Base-by-base conservation (phyloP, 2,888 invertebrate species). In the Biston stratarius region DNA sequence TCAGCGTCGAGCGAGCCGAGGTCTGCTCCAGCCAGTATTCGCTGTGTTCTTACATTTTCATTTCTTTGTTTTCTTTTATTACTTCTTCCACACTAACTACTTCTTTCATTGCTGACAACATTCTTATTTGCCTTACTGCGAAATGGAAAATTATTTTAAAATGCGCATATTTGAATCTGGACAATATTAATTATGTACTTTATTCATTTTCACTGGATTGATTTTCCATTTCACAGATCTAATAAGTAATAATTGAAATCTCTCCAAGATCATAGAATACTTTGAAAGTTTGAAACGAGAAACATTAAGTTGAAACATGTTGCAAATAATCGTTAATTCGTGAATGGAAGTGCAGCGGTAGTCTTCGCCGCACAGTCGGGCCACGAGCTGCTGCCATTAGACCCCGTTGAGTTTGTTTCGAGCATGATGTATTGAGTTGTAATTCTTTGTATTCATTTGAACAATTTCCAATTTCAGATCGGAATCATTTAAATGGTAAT, bases 401-500 rank as follows among this genome's bases (percentile, higher is more conserved):
- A 34, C 61, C 69, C 70, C 67, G 42, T 57, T 64, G 57, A 57
- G 47, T 70, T 69, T 42, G n/a, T 24, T n/a, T n/a, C 57, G 44
- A 62, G 71, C 69, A 70, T 69, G 49, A 36, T 49, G 55, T 67
- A 45, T 65, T 65, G 42, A 68, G 69, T 68, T 64, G 33, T 48
- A 48, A 45, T 77, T 75, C 81, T 75, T 83, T 77, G 78, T 85
- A 91, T 91, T 91, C 83, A 92, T 90, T 91, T 88, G 77, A 81
- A 79, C 74, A 82, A 86, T 94, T 93, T 91, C 91, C 91, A 92
- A 88, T 94, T 94, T 94, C 94, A 94, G 94, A 94, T 94, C 94
- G 94, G 94, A 94, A 91, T 94, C 94, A 94, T 94, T 91, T 92
- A 90, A 88, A 94, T 92, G 94, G 94, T 94, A 94, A 94, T 87